Conservation (phyloP, 2,888 invertebrate genomes). For the Imbricaverruca yamaguchii region DNA sequence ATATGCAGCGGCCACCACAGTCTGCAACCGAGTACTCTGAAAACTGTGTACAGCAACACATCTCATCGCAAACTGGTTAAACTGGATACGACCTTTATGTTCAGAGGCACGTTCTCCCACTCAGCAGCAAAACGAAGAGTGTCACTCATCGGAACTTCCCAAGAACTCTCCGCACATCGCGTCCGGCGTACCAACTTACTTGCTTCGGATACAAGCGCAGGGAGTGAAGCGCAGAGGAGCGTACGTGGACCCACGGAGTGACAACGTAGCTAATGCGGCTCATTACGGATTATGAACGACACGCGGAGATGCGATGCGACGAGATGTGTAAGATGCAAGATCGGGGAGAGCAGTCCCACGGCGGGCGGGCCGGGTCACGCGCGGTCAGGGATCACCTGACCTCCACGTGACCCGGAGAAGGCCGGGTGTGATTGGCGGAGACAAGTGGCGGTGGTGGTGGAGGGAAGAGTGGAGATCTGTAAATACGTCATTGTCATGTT, state of each 20-base stretch:
- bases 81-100: too few relatives aligned
- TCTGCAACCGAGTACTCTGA: too few relatives aligned
- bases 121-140: too few relatives aligned
- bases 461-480: not conserved
- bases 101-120: too few relatives aligned
- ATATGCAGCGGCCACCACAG: too few relatives aligned
- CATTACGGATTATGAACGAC: not conserved
- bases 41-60: too few relatives aligned
- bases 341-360: not conserved
- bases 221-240: not conserved
- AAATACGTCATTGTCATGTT: not conserved
- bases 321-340: not conserved
- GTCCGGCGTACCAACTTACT: not conserved
- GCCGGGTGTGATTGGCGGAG: not conserved
- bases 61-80: too few relatives aligned
- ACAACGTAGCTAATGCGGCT: not conserved
- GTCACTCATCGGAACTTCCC: too few relatives aligned
- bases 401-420: not conserved
- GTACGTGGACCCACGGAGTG: not conserved
- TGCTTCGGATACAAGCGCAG: not conserved
- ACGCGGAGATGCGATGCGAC: not conserved
- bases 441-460: not conserved
- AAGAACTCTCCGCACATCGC: too few relatives aligned
- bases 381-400: not conserved
- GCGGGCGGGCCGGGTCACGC: not conserved